These are phyloP conservation scores for Salvelinus sp. DNA, from an alignment of 2,113 vertebrate species.

Conservation along the genomic window DNA sequence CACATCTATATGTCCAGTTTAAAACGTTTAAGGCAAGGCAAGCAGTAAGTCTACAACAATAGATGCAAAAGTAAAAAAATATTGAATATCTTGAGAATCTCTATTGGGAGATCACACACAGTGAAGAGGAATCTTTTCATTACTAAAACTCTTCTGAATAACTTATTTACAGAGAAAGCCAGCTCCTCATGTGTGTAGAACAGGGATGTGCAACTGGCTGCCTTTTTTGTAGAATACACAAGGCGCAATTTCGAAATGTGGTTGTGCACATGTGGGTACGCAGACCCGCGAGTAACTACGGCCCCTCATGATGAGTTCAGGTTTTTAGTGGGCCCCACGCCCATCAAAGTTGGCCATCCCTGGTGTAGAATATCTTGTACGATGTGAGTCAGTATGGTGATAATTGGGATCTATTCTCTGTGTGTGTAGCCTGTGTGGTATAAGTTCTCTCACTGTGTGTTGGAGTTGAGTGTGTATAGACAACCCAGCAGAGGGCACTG, in stretches of 20 bases:
- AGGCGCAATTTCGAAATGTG: too few species aligned
- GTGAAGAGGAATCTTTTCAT: conserved; percentile 28
- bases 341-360: too few species aligned
- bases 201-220: too few species aligned
- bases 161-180: conserved; percentile 51
- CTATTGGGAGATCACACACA: conserved; percentile 34
- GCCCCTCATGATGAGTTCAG: too few species aligned
- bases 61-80: conserved; percentile 52
- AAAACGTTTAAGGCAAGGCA: not conserved
- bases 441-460: not conserved
- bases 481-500: conserved; percentile 63
- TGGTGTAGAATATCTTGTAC: not conserved
- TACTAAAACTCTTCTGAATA: conserved; percentile 15
- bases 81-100: conserved; percentile 8
- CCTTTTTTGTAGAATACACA: too few species aligned
- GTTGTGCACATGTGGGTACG: too few species aligned
- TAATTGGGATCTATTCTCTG: too few species aligned
- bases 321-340: too few species aligned
- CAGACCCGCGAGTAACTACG: too few species aligned
- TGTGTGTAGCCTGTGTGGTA: too few species aligned
- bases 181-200: conserved; percentile 39
- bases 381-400: not conserved
- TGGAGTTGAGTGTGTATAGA: not conserved
- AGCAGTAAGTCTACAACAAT: conserved; percentile 26
- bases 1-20: not conserved